Percentiles rank a stretch among this genome's conserved stretches.
Conservation (phyloP, 1,140 invertebrate genomes). For the Phymorhynchus buccinoides region DNA sequence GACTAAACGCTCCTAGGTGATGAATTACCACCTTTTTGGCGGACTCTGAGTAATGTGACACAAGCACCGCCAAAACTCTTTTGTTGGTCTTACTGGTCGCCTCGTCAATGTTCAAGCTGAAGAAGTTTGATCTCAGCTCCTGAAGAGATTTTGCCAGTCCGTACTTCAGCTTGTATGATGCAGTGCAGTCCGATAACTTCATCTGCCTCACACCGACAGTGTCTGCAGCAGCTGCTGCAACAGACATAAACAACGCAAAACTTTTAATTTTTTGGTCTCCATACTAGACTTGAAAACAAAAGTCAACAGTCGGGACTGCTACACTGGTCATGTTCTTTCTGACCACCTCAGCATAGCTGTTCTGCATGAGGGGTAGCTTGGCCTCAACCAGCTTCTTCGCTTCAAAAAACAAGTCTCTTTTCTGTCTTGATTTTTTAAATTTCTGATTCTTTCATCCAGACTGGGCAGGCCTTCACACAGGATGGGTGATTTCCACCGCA, state of each 20-base stretch:
- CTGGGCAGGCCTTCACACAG: no score
- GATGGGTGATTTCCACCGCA: no score
- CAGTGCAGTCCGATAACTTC: not conserved
- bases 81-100: constrained; percentile 1
- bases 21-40: not conserved
- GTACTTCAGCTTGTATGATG: constrained; percentile 14
- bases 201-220: not conserved
- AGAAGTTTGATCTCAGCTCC: not conserved
- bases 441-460: no score
- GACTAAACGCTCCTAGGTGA: not conserved
- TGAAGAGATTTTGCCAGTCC: not conserved
- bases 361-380: no score
- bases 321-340: no score
- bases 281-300: no score
- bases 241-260: not conserved
- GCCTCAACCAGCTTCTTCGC: no score
- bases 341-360: no score
- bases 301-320: no score
- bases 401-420: no score
- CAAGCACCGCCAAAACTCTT: constrained; percentile 18
- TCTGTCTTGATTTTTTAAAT: no score
- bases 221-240: not conserved
- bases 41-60: not conserved
- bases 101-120: not conserved
- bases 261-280: no score